Evolutionary conservation across 2,113 vertebrate species (phyloP).

Genomic region (Colossoma macropomum): DNA sequence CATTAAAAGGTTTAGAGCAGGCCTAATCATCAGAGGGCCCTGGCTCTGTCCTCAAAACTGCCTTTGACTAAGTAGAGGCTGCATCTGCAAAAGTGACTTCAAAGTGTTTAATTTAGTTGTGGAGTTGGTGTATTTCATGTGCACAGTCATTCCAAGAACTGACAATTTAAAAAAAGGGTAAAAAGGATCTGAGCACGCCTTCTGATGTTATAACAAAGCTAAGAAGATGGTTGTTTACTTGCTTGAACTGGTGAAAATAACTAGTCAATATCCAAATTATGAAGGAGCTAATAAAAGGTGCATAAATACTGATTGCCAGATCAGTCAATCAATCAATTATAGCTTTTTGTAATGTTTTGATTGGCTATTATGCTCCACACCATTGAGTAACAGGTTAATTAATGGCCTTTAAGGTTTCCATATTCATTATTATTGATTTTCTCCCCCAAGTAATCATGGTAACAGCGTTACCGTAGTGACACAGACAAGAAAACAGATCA

Average conservation of each 20-base stretch:
- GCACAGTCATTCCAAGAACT: background rate
- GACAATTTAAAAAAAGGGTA: background rate
- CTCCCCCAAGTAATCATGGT: background rate
- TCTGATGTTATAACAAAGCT: background rate
- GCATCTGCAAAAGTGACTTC: background rate
- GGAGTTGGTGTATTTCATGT: background rate
- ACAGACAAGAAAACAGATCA: background rate
- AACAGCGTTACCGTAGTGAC: constrained; percentile 4
- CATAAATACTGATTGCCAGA: too few species aligned
- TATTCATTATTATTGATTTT: background rate
- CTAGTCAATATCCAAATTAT: too few species aligned
- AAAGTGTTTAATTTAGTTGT: background rate
- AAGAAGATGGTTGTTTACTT: too few species aligned
- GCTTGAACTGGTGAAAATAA: too few species aligned
- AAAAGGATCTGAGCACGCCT: too few species aligned
- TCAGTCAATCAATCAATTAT: too few species aligned
- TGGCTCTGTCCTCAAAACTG: background rate
- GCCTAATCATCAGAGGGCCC: background rate
- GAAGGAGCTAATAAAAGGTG: too few species aligned
- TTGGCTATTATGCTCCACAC: background rate
- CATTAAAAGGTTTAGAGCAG: constrained; percentile 10
- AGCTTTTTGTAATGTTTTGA: background rate
- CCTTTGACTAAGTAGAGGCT: background rate
- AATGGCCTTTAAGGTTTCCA: background rate
- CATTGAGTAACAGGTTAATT: background rate